phyloP scores from a whole-genome alignment of 2,113 vertebrate species.

The Scartelaos histophorus region DNA sequence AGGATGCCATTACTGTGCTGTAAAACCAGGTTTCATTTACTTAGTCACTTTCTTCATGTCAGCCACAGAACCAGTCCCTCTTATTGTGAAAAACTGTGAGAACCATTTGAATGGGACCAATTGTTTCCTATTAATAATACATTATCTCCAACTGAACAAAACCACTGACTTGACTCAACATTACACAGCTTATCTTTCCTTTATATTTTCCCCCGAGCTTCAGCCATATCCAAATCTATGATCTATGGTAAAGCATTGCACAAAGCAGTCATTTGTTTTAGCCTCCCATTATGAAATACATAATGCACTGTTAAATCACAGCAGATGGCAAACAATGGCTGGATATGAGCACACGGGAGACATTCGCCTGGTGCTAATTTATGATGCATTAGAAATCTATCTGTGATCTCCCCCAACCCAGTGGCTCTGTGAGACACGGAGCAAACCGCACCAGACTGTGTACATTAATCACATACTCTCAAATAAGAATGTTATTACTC shows the following conservation, averaged over 20 bases:
- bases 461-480: conserved; percentile 53
- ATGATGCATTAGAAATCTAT: conserved; percentile 48
- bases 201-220: neutral
- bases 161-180: neutral
- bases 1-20: neutral
- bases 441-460: conserved; percentile 36
- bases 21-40: neutral
- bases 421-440: conserved; percentile 39
- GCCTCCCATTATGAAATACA: conserved; percentile 24
- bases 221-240: conserved; percentile 1
- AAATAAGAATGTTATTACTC: conserved; percentile 13
- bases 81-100: neutral
- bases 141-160: neutral
- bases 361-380: conserved; percentile 30
- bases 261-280: conserved; percentile 25
- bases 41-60: neutral
- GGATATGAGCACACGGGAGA: conserved; percentile 29
- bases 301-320: conserved; percentile 32
- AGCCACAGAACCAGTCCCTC: neutral
- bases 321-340: conserved; percentile 15
- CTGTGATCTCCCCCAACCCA: conserved; percentile 30
- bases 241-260: conserved; percentile 6
- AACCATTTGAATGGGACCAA: neutral
- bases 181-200: neutral
- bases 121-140: conserved; percentile 1